phyloP scores from a whole-genome alignment of 2,797 vertebrate species.

The Lophius americanus region DNA sequence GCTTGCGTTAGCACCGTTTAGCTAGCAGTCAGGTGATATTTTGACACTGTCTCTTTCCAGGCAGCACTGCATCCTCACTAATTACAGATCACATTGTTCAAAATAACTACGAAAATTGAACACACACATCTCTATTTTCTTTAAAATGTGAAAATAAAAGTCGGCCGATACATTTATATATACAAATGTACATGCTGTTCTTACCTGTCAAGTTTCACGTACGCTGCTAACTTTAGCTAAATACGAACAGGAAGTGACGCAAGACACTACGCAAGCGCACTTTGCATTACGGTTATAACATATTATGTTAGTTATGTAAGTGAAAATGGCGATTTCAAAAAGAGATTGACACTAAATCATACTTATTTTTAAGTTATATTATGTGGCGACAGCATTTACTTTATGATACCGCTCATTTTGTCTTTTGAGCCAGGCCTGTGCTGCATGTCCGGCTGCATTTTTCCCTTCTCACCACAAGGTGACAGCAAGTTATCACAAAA shows the following conservation, averaged over 20 bases:
- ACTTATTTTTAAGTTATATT: rapidly evolving
- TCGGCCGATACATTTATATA: rapidly evolving
- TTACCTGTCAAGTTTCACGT: constrained; percentile 43
- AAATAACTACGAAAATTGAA: rapidly evolving
- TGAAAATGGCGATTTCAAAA: rapidly evolving
- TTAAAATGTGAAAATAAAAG: rapidly evolving
- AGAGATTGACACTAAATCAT: rapidly evolving
- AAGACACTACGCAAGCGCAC: constrained; percentile 6
- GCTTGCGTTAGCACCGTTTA: neutral
- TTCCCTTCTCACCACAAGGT: constrained; percentile 44
- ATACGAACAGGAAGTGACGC: constrained; percentile 43
- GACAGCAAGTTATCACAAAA: constrained; percentile 28
- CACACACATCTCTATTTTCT: rapidly evolving
- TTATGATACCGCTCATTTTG: neutral
- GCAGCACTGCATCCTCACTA: rapidly evolving
- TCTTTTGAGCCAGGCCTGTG: neutral
- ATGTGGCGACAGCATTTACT: neutral
- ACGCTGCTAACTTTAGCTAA: neutral
- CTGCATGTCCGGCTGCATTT: neutral
- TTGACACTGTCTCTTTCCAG: constrained; percentile 14
- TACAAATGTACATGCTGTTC: constrained; percentile 52
- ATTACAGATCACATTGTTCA: rapidly evolving
- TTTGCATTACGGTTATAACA: neutral
- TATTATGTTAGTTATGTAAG: neutral
- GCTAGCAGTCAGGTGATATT: constrained; percentile 30